These are phyloP conservation scores for Andrena haemorrhoa DNA, from an alignment of 2,888 invertebrate species.

Conservation along the genomic window DNA sequence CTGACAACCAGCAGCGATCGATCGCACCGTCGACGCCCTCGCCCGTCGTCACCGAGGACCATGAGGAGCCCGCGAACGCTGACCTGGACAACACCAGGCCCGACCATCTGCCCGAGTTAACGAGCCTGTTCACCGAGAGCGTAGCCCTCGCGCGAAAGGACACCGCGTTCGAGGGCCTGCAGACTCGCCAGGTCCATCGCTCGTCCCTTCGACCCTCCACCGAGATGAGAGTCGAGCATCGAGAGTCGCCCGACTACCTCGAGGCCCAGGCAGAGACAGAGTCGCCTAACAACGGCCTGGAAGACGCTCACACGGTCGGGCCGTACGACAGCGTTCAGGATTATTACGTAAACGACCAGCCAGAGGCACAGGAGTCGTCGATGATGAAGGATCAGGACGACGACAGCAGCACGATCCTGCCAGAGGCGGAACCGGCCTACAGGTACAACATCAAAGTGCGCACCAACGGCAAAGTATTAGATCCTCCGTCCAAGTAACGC, in stretches of 20 bases:
- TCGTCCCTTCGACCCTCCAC: slow-evolving; percentile 71
- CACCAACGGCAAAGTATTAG: slow-evolving; percentile 84
- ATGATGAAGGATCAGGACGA: slow-evolving; percentile 79
- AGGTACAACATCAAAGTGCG: slow-evolving; percentile 84
- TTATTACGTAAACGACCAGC: slow-evolving; percentile 83
- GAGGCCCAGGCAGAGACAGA: slow-evolving; percentile 69
- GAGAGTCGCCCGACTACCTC: slow-evolving; percentile 72
- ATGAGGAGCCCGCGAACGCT: slow-evolving; percentile 85
- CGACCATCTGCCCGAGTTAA: slow-evolving; percentile 87
- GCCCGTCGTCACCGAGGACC: slow-evolving; percentile 75
- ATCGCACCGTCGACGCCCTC: slow-evolving; percentile 87
- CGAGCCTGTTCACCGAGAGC: slow-evolving; percentile 87
- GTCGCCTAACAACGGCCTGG: slow-evolving; percentile 76
- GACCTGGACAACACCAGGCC: slow-evolving; percentile 84
- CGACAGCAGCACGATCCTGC: slow-evolving; percentile 82
- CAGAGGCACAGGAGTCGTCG: slow-evolving; percentile 79
- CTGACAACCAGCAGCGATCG: slow-evolving; percentile 82
- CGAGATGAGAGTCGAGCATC: slow-evolving; percentile 73
- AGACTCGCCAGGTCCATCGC: slow-evolving; percentile 79
- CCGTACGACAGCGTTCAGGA: slow-evolving; percentile 87
- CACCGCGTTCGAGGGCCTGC: slow-evolving; percentile 80
- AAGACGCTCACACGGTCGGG: slow-evolving; percentile 86
- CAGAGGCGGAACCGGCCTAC: slow-evolving; percentile 83
- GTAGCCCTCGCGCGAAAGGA: slow-evolving; percentile 80
- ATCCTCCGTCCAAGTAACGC: slow-evolving; percentile 83